Conservation (phyloP, 2,888 invertebrate species). For the Caenorhabditis imperialis region DNA sequence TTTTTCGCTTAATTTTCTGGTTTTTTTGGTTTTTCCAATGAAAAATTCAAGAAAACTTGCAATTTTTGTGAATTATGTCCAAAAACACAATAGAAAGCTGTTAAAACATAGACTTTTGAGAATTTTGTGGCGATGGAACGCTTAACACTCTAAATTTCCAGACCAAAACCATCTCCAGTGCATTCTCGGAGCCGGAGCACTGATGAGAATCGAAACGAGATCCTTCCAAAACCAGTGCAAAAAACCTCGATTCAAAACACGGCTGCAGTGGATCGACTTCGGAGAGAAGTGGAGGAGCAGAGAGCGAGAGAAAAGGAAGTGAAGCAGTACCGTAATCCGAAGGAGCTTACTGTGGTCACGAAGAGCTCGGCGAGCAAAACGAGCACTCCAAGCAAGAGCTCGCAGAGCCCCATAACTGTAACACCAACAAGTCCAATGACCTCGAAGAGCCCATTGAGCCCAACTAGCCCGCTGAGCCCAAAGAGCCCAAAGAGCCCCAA, state of each 20-base stretch:
- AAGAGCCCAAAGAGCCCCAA: conserved; percentile 4
- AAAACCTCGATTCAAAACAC: conserved; percentile 9
- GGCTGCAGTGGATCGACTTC: conserved; percentile 34
- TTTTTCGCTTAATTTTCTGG: too few relatives aligned
- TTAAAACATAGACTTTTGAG: too few relatives aligned
- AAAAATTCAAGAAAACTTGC: too few relatives aligned
- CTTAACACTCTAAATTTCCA: too few relatives aligned
- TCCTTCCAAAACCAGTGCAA: conserved; percentile 7
- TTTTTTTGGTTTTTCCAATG: too few relatives aligned
- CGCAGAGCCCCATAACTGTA: neutral
- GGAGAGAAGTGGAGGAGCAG: conserved; percentile 41
- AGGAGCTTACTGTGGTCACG: neutral
- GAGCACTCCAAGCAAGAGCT: neutral
- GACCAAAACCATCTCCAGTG: too few relatives aligned
- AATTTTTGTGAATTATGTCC: too few relatives aligned
- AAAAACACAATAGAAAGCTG: too few relatives aligned
- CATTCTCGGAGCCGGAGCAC: conserved; percentile 6
- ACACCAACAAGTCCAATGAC: neutral
- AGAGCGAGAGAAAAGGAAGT: conserved; percentile 39
- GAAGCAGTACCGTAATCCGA: conserved; percentile 33
- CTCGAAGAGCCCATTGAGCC: neutral
- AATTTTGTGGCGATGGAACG: conserved; percentile 6
- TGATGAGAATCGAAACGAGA: conserved; percentile 47
- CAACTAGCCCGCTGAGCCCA: neutral
- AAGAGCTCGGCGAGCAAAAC: neutral